Percentiles rank a stretch among this genome's conserved stretches.
phyloP scores from a whole-genome alignment of 2,113 vertebrate genomes.

The Ancistrus triradiatus region DNA sequence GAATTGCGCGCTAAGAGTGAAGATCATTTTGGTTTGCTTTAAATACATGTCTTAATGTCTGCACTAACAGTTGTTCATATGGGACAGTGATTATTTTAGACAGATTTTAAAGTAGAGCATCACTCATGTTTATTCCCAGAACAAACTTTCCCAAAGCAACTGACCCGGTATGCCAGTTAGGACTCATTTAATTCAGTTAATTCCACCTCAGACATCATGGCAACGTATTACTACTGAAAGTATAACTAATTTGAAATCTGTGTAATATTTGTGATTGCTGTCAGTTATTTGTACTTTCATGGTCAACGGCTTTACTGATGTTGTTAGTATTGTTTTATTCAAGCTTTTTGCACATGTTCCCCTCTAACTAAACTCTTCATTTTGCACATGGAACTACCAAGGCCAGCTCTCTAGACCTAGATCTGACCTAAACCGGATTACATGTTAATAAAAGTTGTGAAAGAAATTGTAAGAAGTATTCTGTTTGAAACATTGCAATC shows the following conservation, averaged over 20 bases:
- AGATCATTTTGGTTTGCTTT: constrained; percentile 16
- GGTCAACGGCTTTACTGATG: constrained; percentile 1
- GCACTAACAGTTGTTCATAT: constrained; percentile 1
- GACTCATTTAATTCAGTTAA: constrained; percentile 25
- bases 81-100: background rate
- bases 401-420: background rate
- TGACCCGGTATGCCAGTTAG: constrained; percentile 31
- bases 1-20: constrained; percentile 45
- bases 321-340: constrained; percentile 17
- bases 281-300: constrained; percentile 10
- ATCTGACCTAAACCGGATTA: constrained; percentile 8
- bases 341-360: background rate
- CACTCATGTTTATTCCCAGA: constrained; percentile 13
- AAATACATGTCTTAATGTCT: constrained; percentile 15
- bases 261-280: constrained; percentile 8
- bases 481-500: background rate
- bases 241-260: constrained; percentile 23
- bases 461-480: background rate
- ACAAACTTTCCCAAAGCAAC: constrained; percentile 27
- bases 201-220: constrained; percentile 10
- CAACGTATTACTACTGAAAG: constrained; percentile 18
- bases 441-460: constrained; percentile 15
- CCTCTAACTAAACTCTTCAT: constrained; percentile 3
- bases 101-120: constrained; percentile 18
- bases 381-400: constrained; percentile 12